These are phyloP conservation scores for Lagorchestes hirsutus DNA, from an alignment of 2,797 vertebrate species.

Conservation along the genomic window DNA sequence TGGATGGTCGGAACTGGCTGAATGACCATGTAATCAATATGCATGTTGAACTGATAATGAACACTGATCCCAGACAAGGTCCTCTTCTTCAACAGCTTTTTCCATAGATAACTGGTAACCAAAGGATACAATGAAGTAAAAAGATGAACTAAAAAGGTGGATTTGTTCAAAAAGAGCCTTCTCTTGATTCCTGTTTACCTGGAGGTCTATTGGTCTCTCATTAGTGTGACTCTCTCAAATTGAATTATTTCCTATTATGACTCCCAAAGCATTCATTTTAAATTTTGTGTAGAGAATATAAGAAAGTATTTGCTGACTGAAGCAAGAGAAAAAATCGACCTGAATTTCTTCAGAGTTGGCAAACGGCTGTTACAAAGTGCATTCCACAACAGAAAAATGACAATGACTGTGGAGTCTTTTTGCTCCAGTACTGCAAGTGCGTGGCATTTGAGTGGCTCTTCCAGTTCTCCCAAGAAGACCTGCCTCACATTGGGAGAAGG, in stretches of 20 bases:
- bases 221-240: conserved; percentile 96
- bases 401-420: conserved; percentile 99
- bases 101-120: conserved; percentile 98
- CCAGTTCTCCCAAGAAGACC: conserved; percentile 98
- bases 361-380: conserved; percentile 96
- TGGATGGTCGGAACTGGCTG: conserved; percentile 98
- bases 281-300: conserved; percentile 99
- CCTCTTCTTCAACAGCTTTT: conserved; percentile 99
- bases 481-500: conserved; percentile 96
- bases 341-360: conserved; percentile 97
- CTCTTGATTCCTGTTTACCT: conserved; percentile 97
- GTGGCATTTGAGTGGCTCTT: conserved; percentile 97
- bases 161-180: conserved; percentile 97
- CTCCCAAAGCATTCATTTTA: conserved; percentile 99
- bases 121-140: conserved; percentile 99
- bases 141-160: conserved; percentile 99
- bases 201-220: conserved; percentile 99
- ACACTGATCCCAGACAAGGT: conserved; percentile 97
- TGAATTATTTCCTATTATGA: conserved; percentile 98
- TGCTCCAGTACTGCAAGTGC: conserved; percentile 99
- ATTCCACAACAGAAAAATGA: conserved; percentile 99
- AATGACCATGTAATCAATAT: conserved; percentile 99
- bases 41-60: conserved; percentile 99
- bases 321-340: conserved; percentile 95
- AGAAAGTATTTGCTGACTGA: conserved; percentile 98